Evolutionary conservation across 2,888 invertebrate genomes (phyloP).

Genomic region (Epinotia ramella): DNA sequence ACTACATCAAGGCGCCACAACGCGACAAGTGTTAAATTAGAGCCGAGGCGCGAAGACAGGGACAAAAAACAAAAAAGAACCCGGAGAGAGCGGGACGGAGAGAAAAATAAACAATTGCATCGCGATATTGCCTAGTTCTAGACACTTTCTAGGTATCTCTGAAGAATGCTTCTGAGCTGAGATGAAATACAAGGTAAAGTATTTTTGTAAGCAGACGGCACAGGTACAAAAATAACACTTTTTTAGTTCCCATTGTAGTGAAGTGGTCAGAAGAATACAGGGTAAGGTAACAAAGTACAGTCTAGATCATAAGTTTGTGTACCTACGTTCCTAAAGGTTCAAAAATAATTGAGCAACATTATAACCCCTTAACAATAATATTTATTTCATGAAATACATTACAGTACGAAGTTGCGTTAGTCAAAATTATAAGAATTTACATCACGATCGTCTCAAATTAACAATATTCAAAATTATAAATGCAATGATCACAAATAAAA

Average conservation of each 20-base stretch:
- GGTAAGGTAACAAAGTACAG: too few relatives aligned
- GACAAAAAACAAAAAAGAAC: slow-evolving; percentile 56
- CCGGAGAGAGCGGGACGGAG: slow-evolving; percentile 46
- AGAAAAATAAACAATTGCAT: slow-evolving; percentile 46
- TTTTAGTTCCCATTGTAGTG: neutral
- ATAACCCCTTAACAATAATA: too few relatives aligned
- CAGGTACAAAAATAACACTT: neutral
- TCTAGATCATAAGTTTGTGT: too few relatives aligned
- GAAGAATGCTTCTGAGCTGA: slow-evolving; percentile 28
- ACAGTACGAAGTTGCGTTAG: too few relatives aligned
- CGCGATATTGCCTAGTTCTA: slow-evolving; percentile 43
- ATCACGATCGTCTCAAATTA: too few relatives aligned
- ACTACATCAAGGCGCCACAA: slow-evolving; percentile 59
- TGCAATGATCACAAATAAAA: too few relatives aligned
- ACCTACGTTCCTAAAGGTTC: too few relatives aligned
- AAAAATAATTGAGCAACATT: too few relatives aligned
- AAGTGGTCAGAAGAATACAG: too few relatives aligned
- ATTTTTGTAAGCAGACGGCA: slow-evolving; percentile 5
- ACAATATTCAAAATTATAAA: too few relatives aligned
- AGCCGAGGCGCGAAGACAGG: slow-evolving; percentile 53
- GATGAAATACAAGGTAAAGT: slow-evolving; percentile 26
- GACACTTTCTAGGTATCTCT: slow-evolving; percentile 44
- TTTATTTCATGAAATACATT: too few relatives aligned
- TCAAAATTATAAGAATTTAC: too few relatives aligned
- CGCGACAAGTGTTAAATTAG: slow-evolving; percentile 73